These are phyloP conservation scores for Catharus fuscescens DNA, from an alignment of 2,113 vertebrate species.

Conservation along the genomic window DNA sequence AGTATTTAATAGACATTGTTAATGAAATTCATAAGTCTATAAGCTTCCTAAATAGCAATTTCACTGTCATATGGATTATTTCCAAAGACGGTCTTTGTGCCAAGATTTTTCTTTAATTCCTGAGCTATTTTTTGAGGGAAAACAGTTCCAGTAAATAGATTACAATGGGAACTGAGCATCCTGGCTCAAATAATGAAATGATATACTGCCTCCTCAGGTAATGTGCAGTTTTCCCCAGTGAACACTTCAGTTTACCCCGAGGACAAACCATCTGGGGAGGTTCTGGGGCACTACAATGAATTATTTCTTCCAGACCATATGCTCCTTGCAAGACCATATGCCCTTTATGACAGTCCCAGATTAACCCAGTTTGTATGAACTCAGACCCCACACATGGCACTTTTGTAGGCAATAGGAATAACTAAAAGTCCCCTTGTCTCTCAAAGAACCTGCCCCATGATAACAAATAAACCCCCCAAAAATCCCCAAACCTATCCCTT, in stretches of 20 bases:
- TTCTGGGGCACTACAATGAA: neutral
- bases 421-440: neutral
- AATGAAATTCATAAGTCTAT: neutral
- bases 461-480: accelerated
- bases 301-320: neutral
- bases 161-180: neutral
- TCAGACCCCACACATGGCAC: neutral
- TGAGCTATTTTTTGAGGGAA: neutral
- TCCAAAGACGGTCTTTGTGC: neutral
- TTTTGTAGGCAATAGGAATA: neutral
- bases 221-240: neutral
- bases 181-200: neutral
- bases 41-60: neutral
- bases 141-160: neutral
- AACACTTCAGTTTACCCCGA: neutral
- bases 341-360: conserved; percentile 21
- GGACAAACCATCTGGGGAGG: neutral
- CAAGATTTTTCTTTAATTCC: neutral
- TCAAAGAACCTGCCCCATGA: neutral
- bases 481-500: accelerated
- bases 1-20: neutral
- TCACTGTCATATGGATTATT: neutral
- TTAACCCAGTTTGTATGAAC: conserved; percentile 47
- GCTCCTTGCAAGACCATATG: conserved; percentile 5
- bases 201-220: neutral